Evolutionary conservation across 1,140 invertebrate species (phyloP), one percentile per base, ranked within the genome.

Genomic region (Drosophila arizonae): DNA sequence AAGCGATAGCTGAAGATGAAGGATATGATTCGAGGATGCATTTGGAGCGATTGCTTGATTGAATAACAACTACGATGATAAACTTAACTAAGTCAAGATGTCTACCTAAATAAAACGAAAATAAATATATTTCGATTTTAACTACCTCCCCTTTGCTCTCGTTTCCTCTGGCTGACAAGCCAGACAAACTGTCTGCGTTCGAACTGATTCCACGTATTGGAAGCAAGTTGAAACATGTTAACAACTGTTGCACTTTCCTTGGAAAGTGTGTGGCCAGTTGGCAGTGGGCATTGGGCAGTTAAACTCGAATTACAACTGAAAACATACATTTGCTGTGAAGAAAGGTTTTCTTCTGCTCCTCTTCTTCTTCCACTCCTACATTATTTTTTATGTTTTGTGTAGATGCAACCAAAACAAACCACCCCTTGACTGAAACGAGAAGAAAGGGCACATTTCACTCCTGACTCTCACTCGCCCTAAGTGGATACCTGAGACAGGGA

Each of bases 361-460:
- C 5, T 10, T 33, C 33, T 33, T 9, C 33, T 9, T 33, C 8
- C 10, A 6, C 0, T 33, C 8, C 33, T 24, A 24, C 21, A 1
- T 24, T 24, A 33, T 33, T 5, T 39, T 39, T 11, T 39, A 39
- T 39, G 36, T 39, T 39, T 36, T 43, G 39, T 46, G 43, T 41
- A 51, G 43, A 71, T 85, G 61, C 66, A 71, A 77, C 79, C 84
- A 88, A 71, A 88, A 88, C 84, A 88, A 84, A 88, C 58, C 84
- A 72, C 70, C 84, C 85, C 72, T 73, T 65, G 58, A 79, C 60
- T 52, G 36, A 68, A 76, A 26, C 17, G 46, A 51, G 46, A 28
- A 39, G 43, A 46, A 15, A 15, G 43, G n/a, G 43, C n/a, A 10
- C 21, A 8, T 15, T 46, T 17, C 43, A 17, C 43, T 46, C 43